Base-by-base conservation (phyloP, 1,140 invertebrate species). In the Drosophila lowei region DNA sequence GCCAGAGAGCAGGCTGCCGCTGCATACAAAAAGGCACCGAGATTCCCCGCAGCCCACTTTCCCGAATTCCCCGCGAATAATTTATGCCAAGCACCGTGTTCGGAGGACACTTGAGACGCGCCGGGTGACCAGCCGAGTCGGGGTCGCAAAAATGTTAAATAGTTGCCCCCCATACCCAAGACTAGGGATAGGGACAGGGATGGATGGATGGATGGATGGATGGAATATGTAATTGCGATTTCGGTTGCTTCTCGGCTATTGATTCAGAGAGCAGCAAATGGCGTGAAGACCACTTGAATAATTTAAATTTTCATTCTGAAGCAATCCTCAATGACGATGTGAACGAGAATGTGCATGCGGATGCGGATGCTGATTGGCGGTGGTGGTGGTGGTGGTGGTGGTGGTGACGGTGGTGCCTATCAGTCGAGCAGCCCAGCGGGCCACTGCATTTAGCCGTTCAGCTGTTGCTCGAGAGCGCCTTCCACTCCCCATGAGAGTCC, bases 281-380 rank as follows among this genome's bases (percentile, higher is more conserved):
- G 81, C 81, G 77, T 86, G 81, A 85, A 85, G 73, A 77, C 81
- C 81, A 86, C 81, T 85, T 85, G 81, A 85, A 85, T 85, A 85
- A 85, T 85, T 85, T 85, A 85, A 77, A 85, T 85, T 77, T 57
- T 13, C 48, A 60, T 38, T 11, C 30, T 53, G 21, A 30, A 43
- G 53, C 21, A 59, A 38, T 38, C 11, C 34, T 38, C 34, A 38
- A 53, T 58, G 61, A 34, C 34, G 49, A 25, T 13, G 30, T 13
- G 34, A 38, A 30, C 7, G 8, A 8, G 28, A 30, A 8, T 30
- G 28, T 6, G 28, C 7, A 52, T 54, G 60, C 52, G 34, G 38
- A 25, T 38, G 23, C n/a, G 56, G 46, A 44, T 34, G 54, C 28
- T 54, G 62, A 56, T 66, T 66, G 61, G 46, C 54, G 80, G 66